Evolutionary conservation across 2,113 vertebrate genomes (phyloP).

Genomic region (Cariama cristata): DNA sequence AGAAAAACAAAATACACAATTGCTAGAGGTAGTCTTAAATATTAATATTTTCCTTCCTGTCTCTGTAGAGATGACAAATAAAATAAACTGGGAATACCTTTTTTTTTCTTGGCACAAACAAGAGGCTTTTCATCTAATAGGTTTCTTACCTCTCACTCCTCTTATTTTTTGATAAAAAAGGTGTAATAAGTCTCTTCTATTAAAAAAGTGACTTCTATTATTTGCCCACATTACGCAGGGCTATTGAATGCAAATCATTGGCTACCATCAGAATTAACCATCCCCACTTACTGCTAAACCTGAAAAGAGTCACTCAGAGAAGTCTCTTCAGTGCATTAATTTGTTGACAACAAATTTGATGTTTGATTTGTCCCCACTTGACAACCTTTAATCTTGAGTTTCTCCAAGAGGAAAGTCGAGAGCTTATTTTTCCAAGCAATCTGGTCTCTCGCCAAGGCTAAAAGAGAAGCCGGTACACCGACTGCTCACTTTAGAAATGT

Average conservation of each 20-base stretch:
- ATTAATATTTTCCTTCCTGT: conserved; percentile 67
- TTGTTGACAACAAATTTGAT: conserved; percentile 32
- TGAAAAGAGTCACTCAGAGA: neutral
- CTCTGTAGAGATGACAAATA: conserved; percentile 52
- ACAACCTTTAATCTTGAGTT: conserved; percentile 61
- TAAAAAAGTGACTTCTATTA: neutral
- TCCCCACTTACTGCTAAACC: neutral
- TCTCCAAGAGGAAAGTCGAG: conserved; percentile 15
- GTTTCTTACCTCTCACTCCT: conserved; percentile 6
- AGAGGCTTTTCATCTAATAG: conserved; percentile 9
- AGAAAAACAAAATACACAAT: conserved; percentile 45
- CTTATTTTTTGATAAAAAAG: neutral
- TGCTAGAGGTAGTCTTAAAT: conserved; percentile 64
- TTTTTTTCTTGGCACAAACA: neutral
- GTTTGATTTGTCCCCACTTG: conserved; percentile 29
- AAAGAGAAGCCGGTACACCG: neutral
- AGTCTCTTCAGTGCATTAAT: neutral
- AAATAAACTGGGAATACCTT: conserved; percentile 5
- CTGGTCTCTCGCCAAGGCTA: conserved; percentile 22
- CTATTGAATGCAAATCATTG: neutral
- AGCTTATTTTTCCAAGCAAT: neutral
- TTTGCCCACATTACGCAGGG: neutral
- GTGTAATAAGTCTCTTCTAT: neutral
- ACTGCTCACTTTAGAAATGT: conserved; percentile 17
- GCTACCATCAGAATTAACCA: neutral